These are phyloP conservation scores for Drosophila eugracilis DNA, from an alignment of 1,140 invertebrate species.

Conservation along the genomic window DNA sequence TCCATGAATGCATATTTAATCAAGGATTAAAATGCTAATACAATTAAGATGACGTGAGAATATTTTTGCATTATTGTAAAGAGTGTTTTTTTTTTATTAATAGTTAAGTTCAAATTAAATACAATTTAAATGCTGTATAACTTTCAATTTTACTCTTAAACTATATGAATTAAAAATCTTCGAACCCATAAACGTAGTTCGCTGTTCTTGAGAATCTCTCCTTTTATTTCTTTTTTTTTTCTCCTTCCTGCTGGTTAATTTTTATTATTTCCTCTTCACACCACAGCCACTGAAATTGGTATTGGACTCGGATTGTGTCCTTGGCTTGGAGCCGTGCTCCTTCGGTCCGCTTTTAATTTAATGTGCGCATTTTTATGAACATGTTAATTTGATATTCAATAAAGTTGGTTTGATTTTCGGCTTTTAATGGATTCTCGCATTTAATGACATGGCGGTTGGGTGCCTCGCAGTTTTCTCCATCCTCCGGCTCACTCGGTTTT, in stretches of 20 bases:
- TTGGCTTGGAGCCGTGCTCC: constrained; percentile 5
- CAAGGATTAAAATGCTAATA: not conserved
- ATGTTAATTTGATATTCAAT: constrained; percentile 84
- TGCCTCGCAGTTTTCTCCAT: constrained; percentile 24
- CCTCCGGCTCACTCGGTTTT: constrained; percentile 21
- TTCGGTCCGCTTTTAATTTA: constrained; percentile 70
- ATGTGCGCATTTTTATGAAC: constrained; percentile 83
- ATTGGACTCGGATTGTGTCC: constrained; percentile 33
- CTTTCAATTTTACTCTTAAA: not conserved
- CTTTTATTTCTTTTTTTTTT: constrained; percentile 22
- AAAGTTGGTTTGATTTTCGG: constrained; percentile 83
- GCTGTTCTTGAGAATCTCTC: not conserved
- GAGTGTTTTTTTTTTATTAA: not conserved
- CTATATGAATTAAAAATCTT: constrained; percentile 8
- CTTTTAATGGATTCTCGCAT: constrained; percentile 79
- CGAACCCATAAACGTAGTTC: constrained; percentile 53
- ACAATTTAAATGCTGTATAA: not conserved
- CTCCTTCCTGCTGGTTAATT: constrained; percentile 66
- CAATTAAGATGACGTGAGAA: not conserved
- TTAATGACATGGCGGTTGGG: constrained; percentile 69
- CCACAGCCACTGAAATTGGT: constrained; percentile 55
- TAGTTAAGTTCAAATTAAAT: not conserved
- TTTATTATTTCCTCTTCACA: constrained; percentile 74
- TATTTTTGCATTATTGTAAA: not conserved
- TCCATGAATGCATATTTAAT: not conserved